Conservation (phyloP, 2,888 invertebrate species). For the Graphium colonna region DNA sequence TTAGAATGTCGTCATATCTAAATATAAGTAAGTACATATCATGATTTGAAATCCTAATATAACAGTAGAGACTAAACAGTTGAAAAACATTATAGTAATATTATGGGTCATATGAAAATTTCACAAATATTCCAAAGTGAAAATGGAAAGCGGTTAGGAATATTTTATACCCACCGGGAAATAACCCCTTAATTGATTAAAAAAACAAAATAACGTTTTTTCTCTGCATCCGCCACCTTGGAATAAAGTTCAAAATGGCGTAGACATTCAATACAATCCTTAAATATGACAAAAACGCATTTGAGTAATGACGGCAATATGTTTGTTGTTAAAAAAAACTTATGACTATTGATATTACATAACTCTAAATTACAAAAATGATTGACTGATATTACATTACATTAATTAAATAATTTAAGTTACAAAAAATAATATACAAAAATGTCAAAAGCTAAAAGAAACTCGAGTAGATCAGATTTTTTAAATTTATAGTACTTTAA, state of each 20-base stretch:
- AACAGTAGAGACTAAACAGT: slow-evolving; percentile 3
- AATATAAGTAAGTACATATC: slow-evolving; percentile 17
- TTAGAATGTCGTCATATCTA: slow-evolving; percentile 5
- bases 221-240: too few relatives aligned
- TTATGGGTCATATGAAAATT: neutral
- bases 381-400: neutral
- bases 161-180: too few relatives aligned
- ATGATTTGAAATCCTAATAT: slow-evolving; percentile 4
- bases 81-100: slow-evolving; percentile 1
- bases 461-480: neutral
- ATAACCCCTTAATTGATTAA: too few relatives aligned
- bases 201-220: too few relatives aligned
- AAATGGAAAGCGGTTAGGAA: neutral
- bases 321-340: too few relatives aligned
- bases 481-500: neutral
- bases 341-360: neutral
- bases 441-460: neutral
- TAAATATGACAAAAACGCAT: neutral
- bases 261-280: too few relatives aligned
- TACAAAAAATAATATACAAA: neutral
- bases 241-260: too few relatives aligned
- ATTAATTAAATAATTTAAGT: too few relatives aligned
- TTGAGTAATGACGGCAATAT: neutral
- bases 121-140: neutral
- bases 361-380: neutral